Percentiles rank a stretch among this genome's conserved stretches.
These are phyloP conservation scores for Pimephales promelas DNA, from an alignment of 2,113 vertebrate species.

Conservation along the genomic window DNA sequence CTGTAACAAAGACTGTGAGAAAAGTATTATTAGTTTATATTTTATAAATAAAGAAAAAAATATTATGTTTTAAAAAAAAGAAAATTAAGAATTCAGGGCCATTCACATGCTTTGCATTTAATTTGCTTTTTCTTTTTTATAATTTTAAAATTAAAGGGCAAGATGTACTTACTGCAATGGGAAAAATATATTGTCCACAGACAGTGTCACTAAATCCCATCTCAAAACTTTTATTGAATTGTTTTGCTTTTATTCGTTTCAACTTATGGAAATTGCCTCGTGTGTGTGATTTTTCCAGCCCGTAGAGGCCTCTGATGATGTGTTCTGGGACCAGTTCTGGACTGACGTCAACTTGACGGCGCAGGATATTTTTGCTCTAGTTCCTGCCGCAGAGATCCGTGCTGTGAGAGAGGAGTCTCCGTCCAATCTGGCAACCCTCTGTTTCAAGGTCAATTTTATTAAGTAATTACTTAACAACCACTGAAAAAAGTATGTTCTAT, in stretches of 20 bases:
- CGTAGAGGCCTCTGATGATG: constrained; percentile 95
- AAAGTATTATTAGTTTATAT: background rate
- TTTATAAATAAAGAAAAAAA: background rate
- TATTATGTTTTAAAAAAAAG: background rate
- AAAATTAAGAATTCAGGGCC: background rate
- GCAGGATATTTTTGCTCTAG: constrained; percentile 96
- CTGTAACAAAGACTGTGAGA: background rate
- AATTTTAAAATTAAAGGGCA: background rate
- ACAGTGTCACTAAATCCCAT: background rate
- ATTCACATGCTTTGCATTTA: background rate
- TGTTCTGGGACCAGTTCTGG: constrained; percentile 99
- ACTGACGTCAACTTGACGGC: constrained; percentile 92
- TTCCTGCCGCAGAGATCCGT: constrained; percentile 96
- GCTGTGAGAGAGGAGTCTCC: constrained; percentile 96
- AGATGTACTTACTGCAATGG: background rate
- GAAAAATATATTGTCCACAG: background rate
- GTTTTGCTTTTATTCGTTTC: background rate
- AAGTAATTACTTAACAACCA: too few relatives aligned
- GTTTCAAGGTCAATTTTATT: constrained; percentile 86
- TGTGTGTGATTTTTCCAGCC: constrained; percentile 74
- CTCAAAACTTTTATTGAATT: background rate
- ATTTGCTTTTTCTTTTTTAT: background rate
- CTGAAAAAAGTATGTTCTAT: too few relatives aligned
- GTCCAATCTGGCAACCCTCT: constrained; percentile 95
- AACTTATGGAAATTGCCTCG: background rate